Base-by-base conservation (phyloP, 2,888 invertebrate species). In the Idaea biselata region DNA sequence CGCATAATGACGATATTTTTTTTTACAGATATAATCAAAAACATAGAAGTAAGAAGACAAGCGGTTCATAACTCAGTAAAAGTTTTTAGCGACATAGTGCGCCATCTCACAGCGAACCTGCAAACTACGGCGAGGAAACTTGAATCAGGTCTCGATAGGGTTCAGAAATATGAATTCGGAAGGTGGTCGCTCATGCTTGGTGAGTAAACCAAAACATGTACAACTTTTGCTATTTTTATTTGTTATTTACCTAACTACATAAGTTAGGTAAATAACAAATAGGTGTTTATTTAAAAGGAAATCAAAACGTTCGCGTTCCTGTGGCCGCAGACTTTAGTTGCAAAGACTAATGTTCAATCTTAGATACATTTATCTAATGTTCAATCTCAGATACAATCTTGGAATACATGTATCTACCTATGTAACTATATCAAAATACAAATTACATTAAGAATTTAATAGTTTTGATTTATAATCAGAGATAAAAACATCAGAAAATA, bases 131-230 rank as follows among this genome's bases (percentile, higher is more conserved):
- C 89, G 18, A 82, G 88, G 63, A 86, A 86, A 67, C 75, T 92
- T 18, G 88, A 91, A 68, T 66, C 85, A 44, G 80, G 93, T 67
- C 77, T 93, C 71, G 84, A 93, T 73, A 84, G 91, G 77, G 72
- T 94, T 58, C 93, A 93, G 69, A 86, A 86, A 62, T 93, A 94
- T 75, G 95, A 96, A 76, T 88, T 94, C 72, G 94, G 93, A 89
- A 89, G 95, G 71, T 95, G 96, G 95, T 84, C 93, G 58, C 75
- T 93, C 56, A 94, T 95, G 79, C 79, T 95, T 69, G 94, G 96
- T 95, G 84, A 83, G 89, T 75, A 61, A 60, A 56, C 31, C 53
- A 59, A n/a, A 16, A 63, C 55, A 17, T 14, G 16, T 7, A 55
- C 16, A 55, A 16, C 3, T 55, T 55, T 16, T 55, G 16, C 16